A percentile compares a stretch with the other conserved stretches of the same genome.
These are phyloP conservation scores for Malurus melanocephalus DNA, from an alignment of 2,113 vertebrate genomes.

Conservation along the genomic window DNA sequence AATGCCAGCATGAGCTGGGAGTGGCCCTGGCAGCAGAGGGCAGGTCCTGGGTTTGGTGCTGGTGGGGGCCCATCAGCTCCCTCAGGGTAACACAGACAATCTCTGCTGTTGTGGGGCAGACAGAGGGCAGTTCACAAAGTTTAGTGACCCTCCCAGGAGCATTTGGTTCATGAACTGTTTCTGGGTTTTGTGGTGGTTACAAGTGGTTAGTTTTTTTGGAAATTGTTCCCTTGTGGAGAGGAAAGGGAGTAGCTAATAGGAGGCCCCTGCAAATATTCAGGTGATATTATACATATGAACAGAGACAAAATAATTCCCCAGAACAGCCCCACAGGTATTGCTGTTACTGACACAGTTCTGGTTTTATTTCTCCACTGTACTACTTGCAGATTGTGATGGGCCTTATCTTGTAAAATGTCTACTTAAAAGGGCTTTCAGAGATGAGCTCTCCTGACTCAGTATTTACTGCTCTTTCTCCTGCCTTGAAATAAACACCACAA, in stretches of 20 bases:
- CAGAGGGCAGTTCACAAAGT: background rate
- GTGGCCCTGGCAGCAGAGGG: background rate
- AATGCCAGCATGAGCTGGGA: background rate
- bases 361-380: background rate
- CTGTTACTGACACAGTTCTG: background rate
- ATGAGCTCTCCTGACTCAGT: constrained; percentile 18
- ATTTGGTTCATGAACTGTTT: background rate
- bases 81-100: background rate
- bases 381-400: background rate
- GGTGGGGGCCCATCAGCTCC: background rate
- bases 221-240: background rate
- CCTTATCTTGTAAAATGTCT: constrained; percentile 1
- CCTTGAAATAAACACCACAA: constrained; percentile 30
- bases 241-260: background rate
- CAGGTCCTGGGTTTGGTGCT: accelerated
- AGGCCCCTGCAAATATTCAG: background rate
- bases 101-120: background rate
- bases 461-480: background rate
- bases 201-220: background rate
- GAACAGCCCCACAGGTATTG: background rate
- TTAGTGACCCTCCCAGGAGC: background rate
- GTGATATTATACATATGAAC: background rate
- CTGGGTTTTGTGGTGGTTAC: background rate
- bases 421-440: constrained; percentile 9
- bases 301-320: background rate